phyloP scores from a whole-genome alignment of 2,888 invertebrate species.

The Caenorhabditis sp. region DNA sequence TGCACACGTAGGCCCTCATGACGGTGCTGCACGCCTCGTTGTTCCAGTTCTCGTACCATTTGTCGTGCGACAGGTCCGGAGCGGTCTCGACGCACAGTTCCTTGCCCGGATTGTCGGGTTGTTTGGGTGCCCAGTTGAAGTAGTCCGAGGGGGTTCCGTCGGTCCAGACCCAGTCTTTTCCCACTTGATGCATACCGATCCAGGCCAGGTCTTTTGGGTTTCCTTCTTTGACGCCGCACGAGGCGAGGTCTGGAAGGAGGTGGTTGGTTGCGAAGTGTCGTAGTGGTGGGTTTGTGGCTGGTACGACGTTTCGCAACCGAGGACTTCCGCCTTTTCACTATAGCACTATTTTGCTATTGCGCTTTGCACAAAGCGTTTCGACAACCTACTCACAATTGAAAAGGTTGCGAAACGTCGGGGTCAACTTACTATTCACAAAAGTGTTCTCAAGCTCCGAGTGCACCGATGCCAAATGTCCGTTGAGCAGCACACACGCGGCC shows the following conservation, averaged over 20 bases:
- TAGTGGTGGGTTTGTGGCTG: too few relatives aligned
- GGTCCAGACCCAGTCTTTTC: conserved; percentile 63
- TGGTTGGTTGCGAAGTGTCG: too few relatives aligned
- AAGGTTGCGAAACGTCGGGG: too few relatives aligned
- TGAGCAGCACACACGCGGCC: conserved; percentile 50
- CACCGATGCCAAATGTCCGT: conserved; percentile 52
- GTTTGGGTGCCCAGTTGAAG: conserved; percentile 65
- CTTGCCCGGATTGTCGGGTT: conserved; percentile 62
- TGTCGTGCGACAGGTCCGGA: conserved; percentile 63
- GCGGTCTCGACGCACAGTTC: conserved; percentile 66
- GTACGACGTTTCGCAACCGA: too few relatives aligned
- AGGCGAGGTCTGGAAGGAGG: too few relatives aligned
- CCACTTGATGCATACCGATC: conserved; percentile 61
- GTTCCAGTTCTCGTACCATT: conserved; percentile 67
- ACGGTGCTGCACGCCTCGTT: conserved; percentile 51
- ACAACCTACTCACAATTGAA: too few relatives aligned
- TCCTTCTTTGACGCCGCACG: conserved; percentile 61
- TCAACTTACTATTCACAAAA: conserved; percentile 62
- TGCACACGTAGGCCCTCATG: conserved; percentile 61
- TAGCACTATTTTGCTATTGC: too few relatives aligned
- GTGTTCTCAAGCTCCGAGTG: conserved; percentile 61
- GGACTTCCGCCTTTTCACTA: too few relatives aligned
- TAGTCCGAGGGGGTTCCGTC: conserved; percentile 62
- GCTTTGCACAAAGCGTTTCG: too few relatives aligned
- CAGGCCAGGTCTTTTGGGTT: conserved; percentile 59